Base-by-base conservation (phyloP, 2,888 invertebrate species). In the Onthophagus sagittarius region DNA sequence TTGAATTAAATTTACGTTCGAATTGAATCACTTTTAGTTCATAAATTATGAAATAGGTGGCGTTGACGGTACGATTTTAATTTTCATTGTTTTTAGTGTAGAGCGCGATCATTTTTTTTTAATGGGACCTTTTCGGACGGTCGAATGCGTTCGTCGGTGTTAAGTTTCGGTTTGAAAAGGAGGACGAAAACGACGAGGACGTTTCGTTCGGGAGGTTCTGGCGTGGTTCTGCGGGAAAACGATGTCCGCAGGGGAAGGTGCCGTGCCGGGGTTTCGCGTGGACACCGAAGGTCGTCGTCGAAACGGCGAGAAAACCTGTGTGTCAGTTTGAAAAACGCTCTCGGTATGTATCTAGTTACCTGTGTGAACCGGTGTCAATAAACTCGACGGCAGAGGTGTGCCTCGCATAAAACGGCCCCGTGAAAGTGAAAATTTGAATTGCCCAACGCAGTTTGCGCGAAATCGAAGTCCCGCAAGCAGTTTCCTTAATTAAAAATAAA, bases 401-500 rank as follows among this genome's bases (percentile, higher is more conserved):
- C 84, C 85, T 80, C 82, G 81, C 80, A 79, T 80, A 83, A 81
- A 67, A 81, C 80, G 79, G 79, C 77, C 80, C 79, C 80, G 84
- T 84, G 84, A 84, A 84, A 85, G 85, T 85, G 84, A 84, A 83
- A 84, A 84, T 83, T 81, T 78, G 79, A 79, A 81, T 83, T 83
- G 83, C 83, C 77, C 79, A 82, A 83, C 79, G 75, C 77, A 76
- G 70, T 71, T 74, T 76, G 77, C 73, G 76, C 76, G 75, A 67
- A 32, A 67, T n/a, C 23, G 13, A n/a, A n/a, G 23, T 23, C 32
- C 2, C 32, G 31, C 9, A 32, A 6, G 23, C 32, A n/a, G 31
- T 15, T n/a, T 31, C 23, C n/a, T 4, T n/a, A 23, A 23, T 23
- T 23, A 23, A 23, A 23, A 23, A 23, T 2, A 23, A 23, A 23